A percentile compares a stretch with the other conserved stretches of the same genome.
Evolutionary conservation across 2,113 vertebrate genomes (phyloP).

Genomic region (cattle (Bos taurus)): ARS-UCD2.0 NC_037334.1:19153001-19153500

Average conservation of each 20-base stretch:
- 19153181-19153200: constrained; percentile 39
- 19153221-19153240: constrained; percentile 42
- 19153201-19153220: neutral
- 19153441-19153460: neutral
- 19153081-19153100: constrained; percentile 88
- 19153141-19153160: constrained; percentile 81
- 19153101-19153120: constrained; percentile 83
- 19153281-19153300: neutral
- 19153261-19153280: constrained; percentile 47
- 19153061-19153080: constrained; percentile 68
- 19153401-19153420: neutral
- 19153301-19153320: constrained; percentile 32
- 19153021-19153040: neutral
- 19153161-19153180: constrained; percentile 68
- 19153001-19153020: neutral
- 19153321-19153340: neutral
- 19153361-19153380: accelerated
- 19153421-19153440: accelerated
- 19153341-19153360: neutral
- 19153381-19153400: accelerated
- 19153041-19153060: constrained; percentile 70
- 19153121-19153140: constrained; percentile 67
- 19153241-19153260: constrained; percentile 57
- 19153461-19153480: accelerated
- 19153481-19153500: neutral